Evolutionary conservation across 2,888 invertebrate species (phyloP).

Genomic region (Harpalus rubripes): DNA sequence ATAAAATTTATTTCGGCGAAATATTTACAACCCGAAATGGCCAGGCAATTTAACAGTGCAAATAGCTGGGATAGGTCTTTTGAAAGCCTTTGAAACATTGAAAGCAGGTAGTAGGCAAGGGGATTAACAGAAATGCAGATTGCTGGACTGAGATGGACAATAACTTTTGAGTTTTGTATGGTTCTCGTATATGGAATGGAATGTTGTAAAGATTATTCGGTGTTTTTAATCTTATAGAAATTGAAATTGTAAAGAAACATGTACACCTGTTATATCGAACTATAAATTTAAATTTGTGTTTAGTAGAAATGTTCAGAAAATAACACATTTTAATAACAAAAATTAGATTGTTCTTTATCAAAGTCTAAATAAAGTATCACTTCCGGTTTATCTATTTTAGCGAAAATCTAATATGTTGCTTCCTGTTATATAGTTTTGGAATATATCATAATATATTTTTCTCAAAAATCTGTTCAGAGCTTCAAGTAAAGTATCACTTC

Average conservation of each 20-base stretch:
- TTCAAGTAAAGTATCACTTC: too few relatives aligned
- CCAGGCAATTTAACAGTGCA: constrained; percentile 14
- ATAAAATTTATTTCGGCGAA: constrained; percentile 28
- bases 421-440: too few relatives aligned
- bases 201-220: neutral
- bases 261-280: neutral
- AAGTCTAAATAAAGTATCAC: too few relatives aligned
- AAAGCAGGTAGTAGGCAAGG: constrained; percentile 4
- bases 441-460: too few relatives aligned
- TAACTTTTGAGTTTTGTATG: neutral
- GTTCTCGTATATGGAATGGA: neutral
- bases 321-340: too few relatives aligned
- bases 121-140: constrained; percentile 29
- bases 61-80: neutral
- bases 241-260: neutral
- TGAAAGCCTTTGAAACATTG: constrained; percentile 1
- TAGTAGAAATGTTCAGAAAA: too few relatives aligned
- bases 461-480: too few relatives aligned
- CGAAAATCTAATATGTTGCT: too few relatives aligned
- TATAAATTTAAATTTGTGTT: too few relatives aligned
- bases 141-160: neutral
- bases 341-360: too few relatives aligned
- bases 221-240: neutral
- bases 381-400: too few relatives aligned
- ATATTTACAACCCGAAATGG: constrained; percentile 23